Evolutionary conservation across 2,113 vertebrate species (phyloP).

Genomic region (Peromyscus maniculatus): DNA sequence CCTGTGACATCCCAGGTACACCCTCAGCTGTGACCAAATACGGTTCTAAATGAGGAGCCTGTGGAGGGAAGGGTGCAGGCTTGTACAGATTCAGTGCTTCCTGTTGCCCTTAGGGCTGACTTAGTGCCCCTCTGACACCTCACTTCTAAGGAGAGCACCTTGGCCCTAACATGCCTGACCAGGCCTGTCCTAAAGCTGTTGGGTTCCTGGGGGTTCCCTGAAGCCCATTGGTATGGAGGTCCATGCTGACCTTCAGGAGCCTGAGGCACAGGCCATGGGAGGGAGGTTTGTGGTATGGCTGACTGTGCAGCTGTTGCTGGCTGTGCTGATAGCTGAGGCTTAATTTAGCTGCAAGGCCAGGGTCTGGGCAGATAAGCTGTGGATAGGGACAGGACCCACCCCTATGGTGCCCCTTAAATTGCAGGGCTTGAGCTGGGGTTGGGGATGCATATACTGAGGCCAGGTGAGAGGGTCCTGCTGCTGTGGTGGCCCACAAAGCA

Average conservation of each 20-base stretch:
- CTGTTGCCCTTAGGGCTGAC: not conserved
- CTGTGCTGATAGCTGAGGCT: constrained; percentile 78
- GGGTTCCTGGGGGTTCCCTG: not conserved
- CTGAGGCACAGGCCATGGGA: too few species aligned
- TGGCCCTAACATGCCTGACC: not conserved
- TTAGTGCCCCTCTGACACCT: not conserved
- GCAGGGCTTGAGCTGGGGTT: fast-evolving
- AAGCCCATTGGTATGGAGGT: fast-evolving
- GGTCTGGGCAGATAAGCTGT: constrained; percentile 30
- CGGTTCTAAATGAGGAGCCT: not conserved
- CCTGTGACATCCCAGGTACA: constrained; percentile 41
- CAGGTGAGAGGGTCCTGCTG: constrained; percentile 72
- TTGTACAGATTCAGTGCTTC: fast-evolving
- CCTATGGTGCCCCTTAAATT: constrained; percentile 53
- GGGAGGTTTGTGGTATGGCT: not conserved
- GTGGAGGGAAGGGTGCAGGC: not conserved
- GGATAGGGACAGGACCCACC: not conserved
- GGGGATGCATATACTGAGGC: not conserved
- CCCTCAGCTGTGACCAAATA: constrained; percentile 69
- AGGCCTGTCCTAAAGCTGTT: not conserved
- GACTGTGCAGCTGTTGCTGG: not conserved
- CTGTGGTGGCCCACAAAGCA: not conserved
- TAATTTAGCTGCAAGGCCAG: constrained; percentile 12
- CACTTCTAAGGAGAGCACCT: not conserved
- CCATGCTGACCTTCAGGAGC: too few species aligned